Evolutionary conservation across 2,797 vertebrate genomes (phyloP).

Genomic region (Antrozous pallidus): DNA sequence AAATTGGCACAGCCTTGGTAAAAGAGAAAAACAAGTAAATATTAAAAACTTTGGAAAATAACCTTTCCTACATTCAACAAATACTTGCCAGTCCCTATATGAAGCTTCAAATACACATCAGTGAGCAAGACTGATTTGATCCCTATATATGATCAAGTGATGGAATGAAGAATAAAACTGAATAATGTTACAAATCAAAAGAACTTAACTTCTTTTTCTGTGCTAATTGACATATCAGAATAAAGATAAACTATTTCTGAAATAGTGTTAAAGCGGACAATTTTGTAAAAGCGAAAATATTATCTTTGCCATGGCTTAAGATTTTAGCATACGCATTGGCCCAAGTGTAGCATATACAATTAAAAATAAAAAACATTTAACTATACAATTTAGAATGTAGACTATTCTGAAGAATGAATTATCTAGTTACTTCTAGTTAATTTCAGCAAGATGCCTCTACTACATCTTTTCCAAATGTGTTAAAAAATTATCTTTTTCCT

Average conservation of each 20-base stretch:
- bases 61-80: constrained; percentile 5
- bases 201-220: neutral
- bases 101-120: neutral
- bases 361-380: constrained; percentile 25
- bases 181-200: neutral
- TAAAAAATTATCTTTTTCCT: neutral
- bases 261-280: neutral
- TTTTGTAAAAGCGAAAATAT: neutral
- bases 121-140: neutral
- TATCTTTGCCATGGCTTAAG: neutral
- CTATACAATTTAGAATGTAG: neutral
- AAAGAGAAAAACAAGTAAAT: neutral
- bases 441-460: neutral
- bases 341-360: neutral
- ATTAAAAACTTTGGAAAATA: constrained; percentile 28
- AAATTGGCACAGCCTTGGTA: neutral
- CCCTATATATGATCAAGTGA: neutral
- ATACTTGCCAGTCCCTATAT: neutral
- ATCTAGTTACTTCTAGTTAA: constrained; percentile 10
- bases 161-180: neutral
- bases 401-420: constrained; percentile 21
- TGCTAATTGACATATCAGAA: neutral
- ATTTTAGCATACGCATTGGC: neutral
- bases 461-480: neutral
- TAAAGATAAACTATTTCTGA: constrained; percentile 3